A percentile compares a stretch with the other conserved stretches of the same genome.
Conservation (phyloP, 1,140 invertebrate genomes). For the Muscidifurax raptorellus region DNA sequence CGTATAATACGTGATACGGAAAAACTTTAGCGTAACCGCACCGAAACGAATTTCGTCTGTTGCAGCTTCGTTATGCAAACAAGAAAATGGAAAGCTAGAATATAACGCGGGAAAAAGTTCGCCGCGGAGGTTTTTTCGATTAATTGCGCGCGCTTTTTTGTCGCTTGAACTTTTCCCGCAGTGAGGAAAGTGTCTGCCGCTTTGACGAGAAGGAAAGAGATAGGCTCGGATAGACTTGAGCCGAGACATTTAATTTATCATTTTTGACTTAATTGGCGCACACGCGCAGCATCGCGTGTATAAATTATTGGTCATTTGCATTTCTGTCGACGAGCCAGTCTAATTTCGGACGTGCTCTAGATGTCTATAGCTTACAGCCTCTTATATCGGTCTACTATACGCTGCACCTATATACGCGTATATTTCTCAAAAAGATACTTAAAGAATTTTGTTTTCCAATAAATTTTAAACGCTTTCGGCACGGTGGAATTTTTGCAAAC, state of each 20-base stretch:
- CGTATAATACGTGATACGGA: too few species aligned
- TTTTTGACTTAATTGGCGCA: background rate
- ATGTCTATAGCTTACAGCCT: too few species aligned
- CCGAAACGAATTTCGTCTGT: background rate
- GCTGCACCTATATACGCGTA: too few species aligned
- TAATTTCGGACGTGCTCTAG: background rate
- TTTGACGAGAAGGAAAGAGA: too few species aligned
- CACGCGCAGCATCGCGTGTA: background rate
- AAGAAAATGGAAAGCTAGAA: conserved; percentile 4
- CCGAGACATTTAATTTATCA: background rate
- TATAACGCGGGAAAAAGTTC: background rate
- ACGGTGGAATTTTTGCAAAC: too few species aligned
- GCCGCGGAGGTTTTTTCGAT: background rate
- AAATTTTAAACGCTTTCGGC: background rate
- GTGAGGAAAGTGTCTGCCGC: background rate
- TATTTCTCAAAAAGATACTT: too few species aligned
- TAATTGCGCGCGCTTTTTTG: background rate
- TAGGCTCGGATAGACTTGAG: too few species aligned
- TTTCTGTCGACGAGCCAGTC: background rate
- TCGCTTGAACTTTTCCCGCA: background rate
- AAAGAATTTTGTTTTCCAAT: too few species aligned
- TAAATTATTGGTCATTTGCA: conserved; percentile 10
- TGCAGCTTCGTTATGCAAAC: background rate
- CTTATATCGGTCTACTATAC: too few species aligned
- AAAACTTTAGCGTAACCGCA: too few species aligned